Base-by-base conservation (phyloP, 2,888 invertebrate genomes). In the Phaonia tiefii region DNA sequence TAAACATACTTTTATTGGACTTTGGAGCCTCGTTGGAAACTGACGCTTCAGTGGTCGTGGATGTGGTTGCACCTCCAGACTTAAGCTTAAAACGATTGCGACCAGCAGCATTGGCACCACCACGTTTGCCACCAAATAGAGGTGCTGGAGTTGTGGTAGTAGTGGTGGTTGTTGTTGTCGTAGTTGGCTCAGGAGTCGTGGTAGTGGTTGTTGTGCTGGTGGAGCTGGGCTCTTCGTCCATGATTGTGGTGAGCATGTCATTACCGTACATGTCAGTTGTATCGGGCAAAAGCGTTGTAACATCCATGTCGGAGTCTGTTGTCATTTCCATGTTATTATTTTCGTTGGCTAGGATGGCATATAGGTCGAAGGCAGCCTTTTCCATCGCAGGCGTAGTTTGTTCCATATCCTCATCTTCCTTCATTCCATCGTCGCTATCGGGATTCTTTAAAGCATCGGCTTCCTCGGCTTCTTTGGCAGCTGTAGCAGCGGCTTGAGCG, bases 291-390 rank as follows among this genome's bases (percentile, higher is more conserved):
- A 87, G 80, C 0, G 91, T 91, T 0, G 91, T 90, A 0, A 84
- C 83, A 7, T 86, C 88, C 3, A 85, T 84, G 25, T 88, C 88
- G 0, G 71, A 88, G 69, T 91, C 92, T 0, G 91, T 90, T 66
- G 85, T 91, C 37, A 84, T 91, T 37, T 91, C 91, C 84, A 89
- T 93, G 83, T 94, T 94, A 25, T 93, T 90, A 84, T 93, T 94
- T 85, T 93, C 93, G 20, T 93, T 92, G 11, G 94, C 93, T 66
- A 96, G 92, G 85, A 96, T 95, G 0, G 96, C 96, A 87, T 96
- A 96, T 60, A 96, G 91, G 86, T 96, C 96, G 13, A 96, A 91
- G 11, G 96, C 96, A 0, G 95, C 95, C 91, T 96, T 96, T 87
- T 96, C 95, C 94, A 95, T 95, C 39, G 94, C 93, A 31, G 94